A percentile compares a stretch with the other conserved stretches of the same genome.
phyloP scores from a whole-genome alignment of 2,797 vertebrate species.

The Pantherophis alleghaniensis region DNA sequence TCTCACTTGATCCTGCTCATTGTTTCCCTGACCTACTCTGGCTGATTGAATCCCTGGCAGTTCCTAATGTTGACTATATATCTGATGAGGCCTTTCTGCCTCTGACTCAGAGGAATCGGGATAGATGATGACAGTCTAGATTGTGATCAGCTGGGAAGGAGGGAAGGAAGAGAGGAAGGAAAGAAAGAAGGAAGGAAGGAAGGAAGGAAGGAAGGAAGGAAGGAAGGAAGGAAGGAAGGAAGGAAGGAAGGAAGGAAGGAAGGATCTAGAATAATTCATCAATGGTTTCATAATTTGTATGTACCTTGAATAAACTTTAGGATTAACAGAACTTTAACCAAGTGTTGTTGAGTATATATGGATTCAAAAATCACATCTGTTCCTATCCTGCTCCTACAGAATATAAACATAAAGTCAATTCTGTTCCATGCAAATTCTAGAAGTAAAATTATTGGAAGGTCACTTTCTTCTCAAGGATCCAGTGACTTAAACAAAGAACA shows the following conservation, averaged over 20 bases:
- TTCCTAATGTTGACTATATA: background rate
- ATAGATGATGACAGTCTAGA: background rate
- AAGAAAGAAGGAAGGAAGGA: no score
- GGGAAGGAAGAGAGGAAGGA: background rate
- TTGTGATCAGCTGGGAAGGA: background rate
- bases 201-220: no score
- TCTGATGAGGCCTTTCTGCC: background rate
- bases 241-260: background rate
- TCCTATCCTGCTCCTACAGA: background rate
- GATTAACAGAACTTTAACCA: background rate
- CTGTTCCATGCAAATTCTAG: background rate
- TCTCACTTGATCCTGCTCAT: background rate
- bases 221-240: background rate
- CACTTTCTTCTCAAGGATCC: background rate
- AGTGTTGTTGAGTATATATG: background rate
- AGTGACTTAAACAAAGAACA: background rate
- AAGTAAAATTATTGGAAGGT: background rate
- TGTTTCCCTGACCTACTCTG: background rate
- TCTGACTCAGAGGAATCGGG: background rate
- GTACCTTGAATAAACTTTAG: background rate
- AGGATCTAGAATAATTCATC: background rate
- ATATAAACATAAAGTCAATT: background rate
- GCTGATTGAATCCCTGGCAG: background rate
- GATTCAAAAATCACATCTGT: background rate
- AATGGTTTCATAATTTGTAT: accelerated